Base-by-base conservation (phyloP, 2,113 vertebrate species). In the Tragelaphus strepsiceros region DNA sequence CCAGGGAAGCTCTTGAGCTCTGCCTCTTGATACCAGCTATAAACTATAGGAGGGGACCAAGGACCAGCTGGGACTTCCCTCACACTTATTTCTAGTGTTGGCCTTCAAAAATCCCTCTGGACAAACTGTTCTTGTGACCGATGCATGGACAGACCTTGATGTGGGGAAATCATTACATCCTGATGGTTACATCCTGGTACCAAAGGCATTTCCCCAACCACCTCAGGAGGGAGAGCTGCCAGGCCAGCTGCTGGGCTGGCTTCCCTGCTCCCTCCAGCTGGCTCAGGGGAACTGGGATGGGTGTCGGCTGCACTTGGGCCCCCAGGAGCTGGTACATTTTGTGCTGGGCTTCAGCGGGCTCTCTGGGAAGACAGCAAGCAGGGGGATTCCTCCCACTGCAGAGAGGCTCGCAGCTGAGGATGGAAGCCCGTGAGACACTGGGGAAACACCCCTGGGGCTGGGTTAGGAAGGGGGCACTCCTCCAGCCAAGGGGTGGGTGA, bases 91-190 rank as follows among this genome's bases (percentile, higher is more conserved):
- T 54, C 81, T 71, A 32, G 56, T 19, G 43, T 7, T 1, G 10
- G 59, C 28, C 56, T 39, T 96, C 81, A 86, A 87, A 96, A 96
- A 30, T 43, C 96, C 95, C 87, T 93, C 92, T 19, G 2, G n/a
- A 51, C n/a, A 88, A 51, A 56, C 78, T n/a, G 2, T 78, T 64
- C 82, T 67, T 4, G 1, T 46, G 95, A 81, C 62, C 2, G 0
- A 17, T 3, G 12, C 16, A 9, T 21, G 91, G 64, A 49, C 30
- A 26, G 39, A 19, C 62, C 54, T 82, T 7, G 1, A 16, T 4
- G 74, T 46, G 74, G 61, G 49, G 58, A 32, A 80, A n/a, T 87
- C 92, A 86, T 39, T 64, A 54, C 0, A 15, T 59, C 67, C 77
- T 39, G 3, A 24, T 15, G 1, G 49, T 62, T 58, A 14, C 9